A percentile compares a stretch with the other conserved stretches of the same genome.
Evolutionary conservation across 2,888 invertebrate species (phyloP).

Genomic region (Oligia strigilis): DNA sequence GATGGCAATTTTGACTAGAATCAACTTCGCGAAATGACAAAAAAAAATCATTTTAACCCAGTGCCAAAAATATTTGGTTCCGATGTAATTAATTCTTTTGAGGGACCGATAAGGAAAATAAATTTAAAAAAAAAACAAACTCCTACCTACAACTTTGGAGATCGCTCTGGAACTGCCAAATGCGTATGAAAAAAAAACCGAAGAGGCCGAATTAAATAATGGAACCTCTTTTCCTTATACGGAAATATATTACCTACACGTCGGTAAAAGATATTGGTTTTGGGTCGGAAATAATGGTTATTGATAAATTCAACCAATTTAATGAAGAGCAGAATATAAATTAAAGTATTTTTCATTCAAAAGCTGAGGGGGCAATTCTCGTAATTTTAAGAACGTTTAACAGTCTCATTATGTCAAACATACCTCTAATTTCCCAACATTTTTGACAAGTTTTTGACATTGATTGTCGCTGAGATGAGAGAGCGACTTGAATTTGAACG

Average conservation of each 20-base stretch:
- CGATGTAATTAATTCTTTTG: background rate
- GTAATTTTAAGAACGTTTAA: background rate
- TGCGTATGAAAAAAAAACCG: background rate
- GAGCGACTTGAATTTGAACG: too few species aligned
- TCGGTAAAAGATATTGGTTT: background rate
- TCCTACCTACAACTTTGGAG: background rate
- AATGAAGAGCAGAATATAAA: constrained; percentile 2
- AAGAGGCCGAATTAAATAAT: background rate
- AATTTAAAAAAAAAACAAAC: background rate
- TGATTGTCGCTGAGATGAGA: too few species aligned
- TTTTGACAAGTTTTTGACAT: too few species aligned
- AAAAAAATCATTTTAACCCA: background rate
- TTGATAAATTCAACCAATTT: background rate
- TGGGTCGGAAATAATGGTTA: background rate
- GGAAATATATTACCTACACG: background rate
- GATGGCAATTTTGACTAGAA: background rate
- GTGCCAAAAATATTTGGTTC: background rate
- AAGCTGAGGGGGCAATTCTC: background rate
- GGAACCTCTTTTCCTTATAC: background rate
- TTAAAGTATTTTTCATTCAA: background rate
- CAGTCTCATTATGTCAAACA: too few species aligned
- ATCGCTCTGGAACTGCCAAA: background rate
- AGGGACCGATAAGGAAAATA: background rate
- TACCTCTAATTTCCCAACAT: too few species aligned
- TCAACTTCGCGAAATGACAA: background rate